Evolutionary conservation across 2,797 vertebrate species (phyloP).

Genomic region (Anabas testudineus): DNA sequence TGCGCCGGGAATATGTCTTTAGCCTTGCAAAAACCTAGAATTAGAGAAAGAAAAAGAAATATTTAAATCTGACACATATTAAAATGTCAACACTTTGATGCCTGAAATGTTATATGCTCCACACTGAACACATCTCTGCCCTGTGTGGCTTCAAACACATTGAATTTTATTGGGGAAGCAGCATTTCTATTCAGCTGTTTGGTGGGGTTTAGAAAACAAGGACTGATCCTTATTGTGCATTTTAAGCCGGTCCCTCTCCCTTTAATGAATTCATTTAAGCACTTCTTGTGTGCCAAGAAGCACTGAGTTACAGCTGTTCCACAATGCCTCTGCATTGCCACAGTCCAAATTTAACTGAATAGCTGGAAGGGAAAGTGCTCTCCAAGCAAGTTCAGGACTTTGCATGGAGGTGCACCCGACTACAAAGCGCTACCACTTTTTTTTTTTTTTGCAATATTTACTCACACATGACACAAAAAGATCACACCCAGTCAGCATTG

Average conservation of each 20-base stretch:
- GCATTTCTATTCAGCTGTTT: conserved; percentile 54
- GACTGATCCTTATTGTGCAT: conserved; percentile 56
- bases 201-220: conserved; percentile 52
- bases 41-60: conserved; percentile 14
- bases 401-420: conserved; percentile 38
- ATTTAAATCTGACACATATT: conserved; percentile 39
- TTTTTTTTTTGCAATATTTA: conserved; percentile 43
- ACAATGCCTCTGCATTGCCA: conserved; percentile 47
- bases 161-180: conserved; percentile 50
- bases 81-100: conserved; percentile 63
- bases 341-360: conserved; percentile 65
- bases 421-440: conserved; percentile 33
- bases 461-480: conserved; percentile 32
- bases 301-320: conserved; percentile 59
- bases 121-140: conserved; percentile 39
- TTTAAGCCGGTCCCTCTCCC: conserved; percentile 50
- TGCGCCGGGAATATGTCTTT: conserved; percentile 38
- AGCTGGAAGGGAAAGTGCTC: conserved; percentile 55
- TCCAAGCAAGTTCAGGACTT: conserved; percentile 53
- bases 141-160: conserved; percentile 48
- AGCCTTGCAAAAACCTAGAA: conserved; percentile 35
- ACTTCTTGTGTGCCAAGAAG: conserved; percentile 60
- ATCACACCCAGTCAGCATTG: conserved; percentile 25
- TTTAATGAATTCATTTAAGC: conserved; percentile 68
- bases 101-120: conserved; percentile 51